These are phyloP conservation scores for Poecilia wingei DNA, from an alignment of 2,797 vertebrate genomes.

Conservation along the genomic window DNA sequence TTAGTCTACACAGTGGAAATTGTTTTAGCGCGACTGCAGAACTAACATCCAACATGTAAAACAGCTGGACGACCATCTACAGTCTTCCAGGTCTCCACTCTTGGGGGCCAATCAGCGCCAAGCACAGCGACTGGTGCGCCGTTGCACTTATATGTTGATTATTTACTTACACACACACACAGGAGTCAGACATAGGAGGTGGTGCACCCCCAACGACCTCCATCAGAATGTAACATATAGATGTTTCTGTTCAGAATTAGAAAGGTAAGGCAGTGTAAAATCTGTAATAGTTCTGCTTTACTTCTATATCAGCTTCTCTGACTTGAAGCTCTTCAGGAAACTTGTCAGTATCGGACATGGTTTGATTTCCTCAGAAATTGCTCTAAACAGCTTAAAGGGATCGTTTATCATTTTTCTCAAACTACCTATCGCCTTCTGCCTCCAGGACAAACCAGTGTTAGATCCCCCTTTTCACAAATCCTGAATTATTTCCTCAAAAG, in stretches of 20 bases:
- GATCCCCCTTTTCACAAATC: background rate
- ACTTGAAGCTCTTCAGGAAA: background rate
- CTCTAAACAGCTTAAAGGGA: background rate
- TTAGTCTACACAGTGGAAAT: too few relatives aligned
- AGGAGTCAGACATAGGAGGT: background rate
- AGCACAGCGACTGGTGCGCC: too few relatives aligned
- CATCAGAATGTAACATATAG: background rate
- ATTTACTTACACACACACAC: background rate
- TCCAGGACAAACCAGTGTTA: background rate
- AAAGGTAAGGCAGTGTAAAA: background rate
- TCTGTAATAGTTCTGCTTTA: background rate
- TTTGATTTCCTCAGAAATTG: background rate
- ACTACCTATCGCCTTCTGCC: background rate
- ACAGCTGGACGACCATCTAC: too few relatives aligned
- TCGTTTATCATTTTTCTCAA: background rate
- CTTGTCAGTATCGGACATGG: too few relatives aligned
- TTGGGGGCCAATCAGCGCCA: too few relatives aligned
- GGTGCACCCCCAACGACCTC: background rate
- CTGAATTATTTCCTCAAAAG: slow-evolving; percentile 4
- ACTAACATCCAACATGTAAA: too few relatives aligned
- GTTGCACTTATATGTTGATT: background rate
- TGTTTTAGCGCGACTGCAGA: too few relatives aligned
- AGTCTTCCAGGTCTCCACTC: too few relatives aligned
- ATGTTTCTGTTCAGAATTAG: background rate
- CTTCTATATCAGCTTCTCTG: background rate